phyloP scores from a whole-genome alignment of 1,140 invertebrate genomes.

The Eumeta japonica region DNA sequence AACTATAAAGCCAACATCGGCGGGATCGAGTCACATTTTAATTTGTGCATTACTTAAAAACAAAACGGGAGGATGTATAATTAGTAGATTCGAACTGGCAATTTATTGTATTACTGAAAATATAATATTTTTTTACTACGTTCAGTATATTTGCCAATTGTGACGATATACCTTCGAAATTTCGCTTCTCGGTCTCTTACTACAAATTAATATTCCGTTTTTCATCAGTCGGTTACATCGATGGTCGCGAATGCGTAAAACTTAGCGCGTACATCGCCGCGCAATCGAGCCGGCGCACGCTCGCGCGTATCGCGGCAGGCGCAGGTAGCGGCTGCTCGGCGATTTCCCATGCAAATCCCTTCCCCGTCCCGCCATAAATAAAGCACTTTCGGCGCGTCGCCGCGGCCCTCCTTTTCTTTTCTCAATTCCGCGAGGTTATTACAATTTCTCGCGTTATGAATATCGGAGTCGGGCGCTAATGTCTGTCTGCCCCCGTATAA shows the following conservation, averaged over 20 bases:
- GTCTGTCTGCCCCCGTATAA: conserved; percentile 28
- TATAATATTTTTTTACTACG: no score
- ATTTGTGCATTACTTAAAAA: no score
- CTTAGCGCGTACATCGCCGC: conserved; percentile 12
- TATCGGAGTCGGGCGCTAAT: conserved; percentile 33
- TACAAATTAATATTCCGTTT: no score
- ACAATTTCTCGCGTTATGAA: conserved; percentile 56
- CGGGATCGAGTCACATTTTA: no score
- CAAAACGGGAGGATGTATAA: no score
- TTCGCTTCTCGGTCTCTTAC: no score
- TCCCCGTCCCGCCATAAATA: conserved; percentile 25
- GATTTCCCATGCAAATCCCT: conserved; percentile 25
- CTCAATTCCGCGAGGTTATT: conserved; percentile 47
- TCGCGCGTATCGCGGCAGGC: conserved; percentile 14
- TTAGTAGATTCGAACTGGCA: no score
- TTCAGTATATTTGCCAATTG: no score
- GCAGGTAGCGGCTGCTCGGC: conserved; percentile 50
- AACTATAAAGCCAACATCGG: no score
- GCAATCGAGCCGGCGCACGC: no score
- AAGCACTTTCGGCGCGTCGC: conserved; percentile 1
- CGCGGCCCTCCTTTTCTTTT: conserved; percentile 6
- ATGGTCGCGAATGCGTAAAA: conserved; percentile 9
- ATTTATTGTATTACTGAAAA: no score
- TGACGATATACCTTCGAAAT: no score
- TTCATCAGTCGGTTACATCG: conserved; percentile 27